Conservation (phyloP, 1,140 invertebrate species). For the Cotesia glomerata region DNA sequence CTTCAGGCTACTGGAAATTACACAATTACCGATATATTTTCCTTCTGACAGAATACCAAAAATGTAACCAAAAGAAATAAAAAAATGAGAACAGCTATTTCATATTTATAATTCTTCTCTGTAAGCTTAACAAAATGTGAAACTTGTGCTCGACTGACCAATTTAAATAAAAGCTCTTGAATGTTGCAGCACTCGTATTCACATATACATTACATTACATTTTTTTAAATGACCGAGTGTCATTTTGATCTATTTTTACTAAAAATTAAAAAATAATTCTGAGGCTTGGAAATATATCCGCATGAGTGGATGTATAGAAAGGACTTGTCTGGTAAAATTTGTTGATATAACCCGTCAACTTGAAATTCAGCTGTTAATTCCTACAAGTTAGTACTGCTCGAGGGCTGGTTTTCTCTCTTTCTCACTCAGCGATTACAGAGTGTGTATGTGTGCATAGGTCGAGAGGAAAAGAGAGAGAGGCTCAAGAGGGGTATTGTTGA, state of each 20-base stretch:
- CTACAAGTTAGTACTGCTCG: background rate
- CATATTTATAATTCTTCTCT: slow-evolving; percentile 12
- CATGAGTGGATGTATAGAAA: background rate
- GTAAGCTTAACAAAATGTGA: slow-evolving; percentile 9
- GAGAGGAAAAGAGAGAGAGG: background rate
- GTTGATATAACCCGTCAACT: slow-evolving; percentile 8
- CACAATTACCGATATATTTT: no score
- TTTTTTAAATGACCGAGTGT: background rate
- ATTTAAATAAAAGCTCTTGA: slow-evolving; percentile 22
- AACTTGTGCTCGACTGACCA: slow-evolving; percentile 16
- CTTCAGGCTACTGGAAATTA: no score
- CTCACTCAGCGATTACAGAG: background rate
- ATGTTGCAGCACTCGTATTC: background rate
- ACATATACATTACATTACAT: background rate
- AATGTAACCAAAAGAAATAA: background rate
- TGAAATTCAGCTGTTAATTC: slow-evolving; percentile 24
- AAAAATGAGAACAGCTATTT: background rate
- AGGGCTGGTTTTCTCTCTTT: background rate
- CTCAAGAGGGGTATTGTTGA: background rate
- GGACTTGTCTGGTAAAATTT: background rate
- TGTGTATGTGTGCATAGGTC: background rate
- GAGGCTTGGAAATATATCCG: background rate
- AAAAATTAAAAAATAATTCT: background rate
- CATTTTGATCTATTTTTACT: background rate
- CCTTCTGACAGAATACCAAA: background rate